Evolutionary conservation across 2,888 invertebrate genomes (phyloP).

Genomic region (Cosmia pyralina): DNA sequence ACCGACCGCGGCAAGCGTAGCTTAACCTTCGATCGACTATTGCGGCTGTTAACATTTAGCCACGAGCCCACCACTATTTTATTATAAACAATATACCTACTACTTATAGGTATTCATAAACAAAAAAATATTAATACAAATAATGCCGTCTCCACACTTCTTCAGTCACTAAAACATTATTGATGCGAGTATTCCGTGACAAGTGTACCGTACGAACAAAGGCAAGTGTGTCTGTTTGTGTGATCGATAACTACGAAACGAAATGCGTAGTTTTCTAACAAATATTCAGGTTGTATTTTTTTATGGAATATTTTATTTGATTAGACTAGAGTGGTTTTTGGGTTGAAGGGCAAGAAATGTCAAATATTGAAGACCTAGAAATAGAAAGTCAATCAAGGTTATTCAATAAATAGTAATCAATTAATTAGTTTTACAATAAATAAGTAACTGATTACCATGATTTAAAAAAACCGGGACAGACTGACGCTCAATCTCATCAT

Average conservation of each 20-base stretch:
- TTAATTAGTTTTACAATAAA: neutral
- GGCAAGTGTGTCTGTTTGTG: slow-evolving; percentile 73
- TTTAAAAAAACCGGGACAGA: no score
- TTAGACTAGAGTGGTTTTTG: slow-evolving; percentile 6
- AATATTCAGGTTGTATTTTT: slow-evolving; percentile 44
- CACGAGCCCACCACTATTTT: no score
- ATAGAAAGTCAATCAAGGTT: neutral
- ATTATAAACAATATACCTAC: no score
- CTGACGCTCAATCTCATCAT: no score
- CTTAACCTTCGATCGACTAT: no score
- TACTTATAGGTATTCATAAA: no score
- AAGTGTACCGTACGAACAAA: slow-evolving; percentile 78
- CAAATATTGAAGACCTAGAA: neutral
- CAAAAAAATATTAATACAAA: neutral
- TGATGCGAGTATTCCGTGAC: slow-evolving; percentile 89
- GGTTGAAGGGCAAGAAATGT: neutral
- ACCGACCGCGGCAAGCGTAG: no score
- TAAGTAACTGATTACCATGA: no score
- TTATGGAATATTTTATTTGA: slow-evolving; percentile 17
- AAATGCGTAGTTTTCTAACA: slow-evolving; percentile 46
- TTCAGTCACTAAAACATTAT: slow-evolving; percentile 76
- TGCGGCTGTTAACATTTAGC: no score
- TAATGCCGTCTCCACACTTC: slow-evolving; percentile 69
- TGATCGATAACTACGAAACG: slow-evolving; percentile 77
- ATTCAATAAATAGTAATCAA: neutral